Conservation (phyloP, 35 echinoderm and acorn worm genomes). For the Apostichopus japonicus region DNA sequence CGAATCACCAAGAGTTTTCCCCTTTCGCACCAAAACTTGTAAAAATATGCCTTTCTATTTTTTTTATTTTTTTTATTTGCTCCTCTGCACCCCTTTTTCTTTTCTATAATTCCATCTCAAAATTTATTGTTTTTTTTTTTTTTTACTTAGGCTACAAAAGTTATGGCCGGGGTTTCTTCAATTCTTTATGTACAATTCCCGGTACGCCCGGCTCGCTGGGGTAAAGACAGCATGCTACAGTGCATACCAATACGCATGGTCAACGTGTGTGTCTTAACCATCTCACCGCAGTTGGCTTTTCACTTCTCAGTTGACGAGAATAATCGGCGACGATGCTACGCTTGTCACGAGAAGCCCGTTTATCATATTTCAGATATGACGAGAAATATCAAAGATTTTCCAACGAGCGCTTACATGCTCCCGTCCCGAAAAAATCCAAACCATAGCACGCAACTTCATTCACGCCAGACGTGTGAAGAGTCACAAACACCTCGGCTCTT, state of each 20-base stretch:
- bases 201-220: background rate
- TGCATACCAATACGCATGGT: background rate
- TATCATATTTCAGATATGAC: slow-evolving; percentile 1
- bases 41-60: background rate
- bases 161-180: background rate
- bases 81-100: background rate
- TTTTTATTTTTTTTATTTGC: background rate
- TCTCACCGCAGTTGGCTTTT: background rate
- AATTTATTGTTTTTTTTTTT: no score
- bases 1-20: no score
- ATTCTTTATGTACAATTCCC: background rate
- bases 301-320: background rate
- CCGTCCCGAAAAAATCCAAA: background rate
- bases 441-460: slow-evolving; percentile 22
- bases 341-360: background rate
- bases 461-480: slow-evolving; percentile 31
- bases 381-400: background rate
- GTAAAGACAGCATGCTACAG: slow-evolving; percentile 13
- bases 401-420: background rate
- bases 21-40: background rate
- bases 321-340: background rate
- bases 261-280: background rate
- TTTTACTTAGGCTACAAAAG: no score
- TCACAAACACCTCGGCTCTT: slow-evolving; percentile 15
- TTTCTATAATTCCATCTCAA: no score